Base-by-base conservation (phyloP, 2,797 vertebrate genomes). In the Lacerta agilis region DNA sequence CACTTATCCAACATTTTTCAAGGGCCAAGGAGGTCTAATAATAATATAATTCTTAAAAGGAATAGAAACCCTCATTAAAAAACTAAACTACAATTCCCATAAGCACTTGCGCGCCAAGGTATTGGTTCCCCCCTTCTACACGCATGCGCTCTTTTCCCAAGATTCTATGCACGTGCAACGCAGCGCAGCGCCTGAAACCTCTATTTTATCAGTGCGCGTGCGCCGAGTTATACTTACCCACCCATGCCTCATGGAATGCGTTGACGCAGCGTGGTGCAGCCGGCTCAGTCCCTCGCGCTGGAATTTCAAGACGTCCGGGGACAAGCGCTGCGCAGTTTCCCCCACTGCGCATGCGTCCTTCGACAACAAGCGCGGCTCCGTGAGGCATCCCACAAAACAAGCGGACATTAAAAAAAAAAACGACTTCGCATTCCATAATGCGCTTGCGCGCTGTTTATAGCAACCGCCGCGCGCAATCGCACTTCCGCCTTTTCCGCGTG, bases 21-120 rank as follows among this genome's bases (percentile, higher is more conserved):
- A 45, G 6, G 23, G n/a, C 13, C 29, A 27, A 67, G 76, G 29
- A 9, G 25, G 0, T 13, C 3, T 67, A 15, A 41, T n/a, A 38
- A 58, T 58, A 11, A 3, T 66, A 20, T 58, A 13, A 15, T 67
- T 58, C 4, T 49, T 45, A 61, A 55, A 3, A 13, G 69, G 69
- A n/a, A 1, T 3, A 10, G n/a, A 36, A 61, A 75, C 29, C 13
- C 17, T 1, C 3, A 1, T 3, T 18, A 6, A 36, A 84, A n/a
- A 43, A 20, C 41, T 1, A 66, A 80, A 89, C 83, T 81, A 86
- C 83, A 87, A 67, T 3, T 66, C 88, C 88, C 72, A 79, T 58
- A 0, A 82, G 73, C 5, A 10, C n/a, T 20, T 69, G 72, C 58
- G 73, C 1, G 49, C 15, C 49, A 55, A 55, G 13, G 3, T 55